Base-by-base conservation (phyloP, 2,113 vertebrate species). In the Phalacrocorax brasilianus region DNA sequence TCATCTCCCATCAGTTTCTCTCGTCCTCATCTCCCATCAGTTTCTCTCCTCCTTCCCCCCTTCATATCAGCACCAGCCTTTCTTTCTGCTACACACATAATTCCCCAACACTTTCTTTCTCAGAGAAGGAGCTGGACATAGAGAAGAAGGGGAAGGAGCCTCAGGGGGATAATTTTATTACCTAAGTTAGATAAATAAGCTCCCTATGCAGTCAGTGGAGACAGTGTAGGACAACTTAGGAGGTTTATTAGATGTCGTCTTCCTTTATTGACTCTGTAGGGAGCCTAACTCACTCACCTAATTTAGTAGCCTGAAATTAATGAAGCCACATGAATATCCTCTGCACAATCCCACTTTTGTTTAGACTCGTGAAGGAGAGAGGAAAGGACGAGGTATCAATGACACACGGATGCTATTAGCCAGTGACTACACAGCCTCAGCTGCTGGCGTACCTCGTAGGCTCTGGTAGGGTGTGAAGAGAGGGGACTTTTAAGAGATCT, bases 301-400 rank as follows among this genome's bases (percentile, higher is more conserved):
- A 85, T 88, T 91, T 90, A 67, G 81, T 50, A 75, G 32, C 44
- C 62, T 82, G 56, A 71, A 88, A 82, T 90, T 83, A 91, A 93
- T 79, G 75, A 92, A 88, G 44, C 40, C 35, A 44, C 2, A 0
- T 61, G 44, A 88, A 82, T 85, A 90, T 32, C 56, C 52, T 87
- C 85, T 85, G 73, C 65, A 88, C 42, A 63, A 50, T 47, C 53
- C 75, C 75, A 85, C 62, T 79, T 93, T 55, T 76, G 21, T 89
- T 84, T 87, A 80, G 45, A 42, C 32, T 66, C n/a, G n/a, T 4
- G 16, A 92, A 90, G 74, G 53, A 93, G 62, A 85, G 35, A 47
- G 44, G 52, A 40, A 78, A 91, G 78, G 82, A 91, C 44, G 40
- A 88, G 33, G 8, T 68, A 40, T 44, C 42, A 76, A 2, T 44